Conservation (phyloP, 64 coral and sea anemone species). For the Pocillopora verrucosa region DNA sequence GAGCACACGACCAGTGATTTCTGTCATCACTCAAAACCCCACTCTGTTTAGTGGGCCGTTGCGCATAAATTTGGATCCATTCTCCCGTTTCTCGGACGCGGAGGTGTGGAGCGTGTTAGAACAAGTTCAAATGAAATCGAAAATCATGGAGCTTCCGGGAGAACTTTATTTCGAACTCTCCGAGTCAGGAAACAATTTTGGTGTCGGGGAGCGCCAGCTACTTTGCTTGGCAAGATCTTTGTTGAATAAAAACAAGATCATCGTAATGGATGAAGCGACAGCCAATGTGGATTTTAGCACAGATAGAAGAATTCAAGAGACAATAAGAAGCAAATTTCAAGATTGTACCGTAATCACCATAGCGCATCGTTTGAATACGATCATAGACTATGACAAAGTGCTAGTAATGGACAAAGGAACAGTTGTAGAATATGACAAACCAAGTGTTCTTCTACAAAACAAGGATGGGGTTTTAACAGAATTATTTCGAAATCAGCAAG, state of each 20-base stretch:
- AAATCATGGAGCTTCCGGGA: slow-evolving; percentile 73
- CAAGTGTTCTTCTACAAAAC: slow-evolving; percentile 66
- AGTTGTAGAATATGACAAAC: slow-evolving; percentile 81
- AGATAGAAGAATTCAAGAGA: slow-evolving; percentile 87
- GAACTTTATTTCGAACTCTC: slow-evolving; percentile 82
- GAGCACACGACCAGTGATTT: slow-evolving; percentile 84
- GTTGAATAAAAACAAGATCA: slow-evolving; percentile 90
- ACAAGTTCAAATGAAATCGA: slow-evolving; percentile 92
- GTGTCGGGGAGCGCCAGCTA: slow-evolving; percentile 82
- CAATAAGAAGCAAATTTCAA: slow-evolving; percentile 85
- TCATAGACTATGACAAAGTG: slow-evolving; percentile 92
- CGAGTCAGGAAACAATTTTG: slow-evolving; percentile 89
- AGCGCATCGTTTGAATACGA: slow-evolving; percentile 94
- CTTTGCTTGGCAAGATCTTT: slow-evolving; percentile 88
- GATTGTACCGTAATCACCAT: slow-evolving; percentile 94
- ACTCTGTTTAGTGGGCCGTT: slow-evolving; percentile 87
- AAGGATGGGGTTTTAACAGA: slow-evolving; percentile 78
- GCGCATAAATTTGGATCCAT: slow-evolving; percentile 84
- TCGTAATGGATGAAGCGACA: slow-evolving; percentile 94
- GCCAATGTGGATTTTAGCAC: slow-evolving; percentile 93
- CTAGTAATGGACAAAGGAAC: slow-evolving; percentile 86
- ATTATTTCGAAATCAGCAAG: slow-evolving; percentile 82
- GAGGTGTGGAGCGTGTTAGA: slow-evolving; percentile 87
- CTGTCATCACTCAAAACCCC: slow-evolving; percentile 90
- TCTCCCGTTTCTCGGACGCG: slow-evolving; percentile 68